A percentile compares a stretch with the other conserved stretches of the same genome.
These are phyloP conservation scores for Aporophyla nigra DNA, from an alignment of 2,888 invertebrate species.

Conservation along the genomic window DNA sequence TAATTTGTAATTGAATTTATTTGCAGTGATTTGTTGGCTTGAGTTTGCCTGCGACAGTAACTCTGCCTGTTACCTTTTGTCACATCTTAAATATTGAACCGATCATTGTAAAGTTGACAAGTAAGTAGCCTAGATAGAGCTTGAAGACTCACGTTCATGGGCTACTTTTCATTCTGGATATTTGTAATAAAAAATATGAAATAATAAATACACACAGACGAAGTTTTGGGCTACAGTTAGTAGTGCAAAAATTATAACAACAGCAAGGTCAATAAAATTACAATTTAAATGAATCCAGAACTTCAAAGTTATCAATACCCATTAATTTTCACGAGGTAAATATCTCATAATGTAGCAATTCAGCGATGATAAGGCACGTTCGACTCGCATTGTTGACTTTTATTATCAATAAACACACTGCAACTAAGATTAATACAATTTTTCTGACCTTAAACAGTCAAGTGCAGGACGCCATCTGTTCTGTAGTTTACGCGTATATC, in stretches of 20 bases:
- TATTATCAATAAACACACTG: constrained; percentile 43
- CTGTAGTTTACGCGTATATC: not conserved
- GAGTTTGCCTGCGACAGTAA: not conserved
- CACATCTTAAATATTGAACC: not conserved
- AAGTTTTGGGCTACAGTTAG: not conserved
- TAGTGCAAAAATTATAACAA: not conserved
- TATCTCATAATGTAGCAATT: constrained; percentile 35
- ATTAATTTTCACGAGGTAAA: constrained; percentile 21
- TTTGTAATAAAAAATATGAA: not conserved
- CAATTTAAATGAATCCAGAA: constrained; percentile 17
- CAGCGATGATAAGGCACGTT: constrained; percentile 55
- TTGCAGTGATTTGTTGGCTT: not conserved
- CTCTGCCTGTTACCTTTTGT: not conserved
- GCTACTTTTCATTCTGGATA: not conserved
- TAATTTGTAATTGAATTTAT: not conserved
- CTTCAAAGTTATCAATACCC: constrained; percentile 20
- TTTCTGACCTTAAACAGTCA: constrained; percentile 32
- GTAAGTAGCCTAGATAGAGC: not conserved
- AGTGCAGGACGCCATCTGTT: constrained; percentile 23
- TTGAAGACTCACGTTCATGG: not conserved
- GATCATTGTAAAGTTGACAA: not conserved
- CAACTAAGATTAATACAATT: constrained; percentile 22
- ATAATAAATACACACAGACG: not conserved
- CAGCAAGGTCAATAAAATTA: constrained; percentile 4
- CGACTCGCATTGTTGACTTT: constrained; percentile 47